Base-by-base conservation (phyloP, 2,888 invertebrate genomes). In the Tinea semifulvella region DNA sequence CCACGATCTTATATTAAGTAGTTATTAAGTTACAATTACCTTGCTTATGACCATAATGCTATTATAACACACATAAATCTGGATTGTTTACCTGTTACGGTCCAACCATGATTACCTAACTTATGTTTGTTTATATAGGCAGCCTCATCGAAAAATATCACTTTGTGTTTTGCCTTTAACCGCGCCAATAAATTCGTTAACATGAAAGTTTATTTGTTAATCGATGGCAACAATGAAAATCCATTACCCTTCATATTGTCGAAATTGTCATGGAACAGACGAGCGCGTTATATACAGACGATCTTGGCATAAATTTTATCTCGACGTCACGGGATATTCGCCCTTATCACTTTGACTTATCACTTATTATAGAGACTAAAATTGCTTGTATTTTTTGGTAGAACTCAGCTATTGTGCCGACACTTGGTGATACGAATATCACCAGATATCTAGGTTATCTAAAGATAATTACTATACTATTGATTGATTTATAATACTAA, bases 191-290 rank as follows among this genome's bases (percentile, higher is more conserved):
- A 7, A 36, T 17, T 14, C 2, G 16, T 36, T 36, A n/a, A 31
- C 17, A 36, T 18, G 36, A 18, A 36, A 36, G 11, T 36, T 36
- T 18, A 16, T 36, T 18, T n/a, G 36, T 36, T 36, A 36, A 36
- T 18, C 36, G 36, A 36, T 36, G 5, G 36, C 16, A 17, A 36
- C 36, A 36, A 36, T 36, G 36, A 36, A 36, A 36, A 18, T 18
- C 36, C 36, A 36, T 36, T 36, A 36, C 18, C 18, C 17, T 10
- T 16, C 17, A 36, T 36, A 36, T 36, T 36, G 36, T 3, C 16
- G 36, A 18, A 36, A 17, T 36, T 18, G 36, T 36, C 18, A 16
- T 36, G 17, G 18, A 16, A 31, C 13, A n/a, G 31, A 31, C 13
- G 31, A 31, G 31, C 11, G 31, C 31, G 31, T 31, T 31, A 31